Evolutionary conservation across 30 jellyfish, hydroid and myxozoan genomes (phyloP).

Genomic region (Aurelia aurita complex sp. Pacific): DNA sequence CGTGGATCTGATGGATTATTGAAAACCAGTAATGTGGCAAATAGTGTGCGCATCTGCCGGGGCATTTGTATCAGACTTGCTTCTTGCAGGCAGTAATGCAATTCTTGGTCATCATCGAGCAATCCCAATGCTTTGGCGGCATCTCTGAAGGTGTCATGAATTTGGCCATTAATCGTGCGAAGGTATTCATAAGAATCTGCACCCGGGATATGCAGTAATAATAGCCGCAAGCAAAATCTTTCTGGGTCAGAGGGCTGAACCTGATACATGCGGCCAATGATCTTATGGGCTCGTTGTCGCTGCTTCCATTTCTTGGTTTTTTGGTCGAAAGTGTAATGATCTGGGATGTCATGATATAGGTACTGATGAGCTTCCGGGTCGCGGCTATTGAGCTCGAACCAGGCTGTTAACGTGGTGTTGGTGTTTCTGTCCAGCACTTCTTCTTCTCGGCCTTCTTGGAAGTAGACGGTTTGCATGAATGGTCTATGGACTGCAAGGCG

Average conservation of each 20-base stretch:
- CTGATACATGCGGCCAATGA: constrained; percentile 27
- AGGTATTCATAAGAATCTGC: constrained; percentile 51
- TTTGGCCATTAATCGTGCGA: constrained; percentile 53
- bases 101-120: constrained; percentile 40
- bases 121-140: constrained; percentile 68
- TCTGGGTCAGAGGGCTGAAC: constrained; percentile 38
- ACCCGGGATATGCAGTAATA: constrained; percentile 14
- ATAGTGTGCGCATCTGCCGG: constrained; percentile 13
- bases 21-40: neutral
- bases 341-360: constrained; percentile 71
- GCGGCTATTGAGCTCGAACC: constrained; percentile 39
- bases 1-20: neutral
- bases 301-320: constrained; percentile 33
- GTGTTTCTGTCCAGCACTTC: constrained; percentile 23
- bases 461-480: constrained; percentile 35
- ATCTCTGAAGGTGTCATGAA: constrained; percentile 61
- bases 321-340: constrained; percentile 44
- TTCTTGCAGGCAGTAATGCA: constrained; percentile 9
- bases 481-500: constrained; percentile 80
- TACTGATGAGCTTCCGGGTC: constrained; percentile 39
- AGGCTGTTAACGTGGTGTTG: constrained; percentile 55
- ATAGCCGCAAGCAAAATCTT: constrained; percentile 34
- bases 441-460: constrained; percentile 55
- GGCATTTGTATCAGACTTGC: neutral
- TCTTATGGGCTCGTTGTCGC: neutral